A percentile compares a stretch with the other conserved stretches of the same genome.
Evolutionary conservation across 1,140 invertebrate species (phyloP).

Genomic region (Pseudomyrmex cubaensis): DNA sequence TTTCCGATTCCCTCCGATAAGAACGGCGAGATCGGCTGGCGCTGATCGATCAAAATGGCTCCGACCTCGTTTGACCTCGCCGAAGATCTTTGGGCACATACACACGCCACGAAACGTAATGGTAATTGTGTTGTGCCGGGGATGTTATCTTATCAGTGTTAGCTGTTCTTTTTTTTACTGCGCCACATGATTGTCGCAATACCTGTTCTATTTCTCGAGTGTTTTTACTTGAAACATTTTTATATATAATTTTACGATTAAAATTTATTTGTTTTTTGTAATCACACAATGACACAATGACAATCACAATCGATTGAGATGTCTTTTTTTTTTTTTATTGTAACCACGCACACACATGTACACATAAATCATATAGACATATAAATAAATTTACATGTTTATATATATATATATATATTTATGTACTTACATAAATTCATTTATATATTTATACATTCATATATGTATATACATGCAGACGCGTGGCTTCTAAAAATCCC

Average conservation of each 20-base stretch:
- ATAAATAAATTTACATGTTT: no score
- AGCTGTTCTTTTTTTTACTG: neutral
- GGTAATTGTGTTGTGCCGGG: neutral
- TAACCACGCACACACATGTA: no score
- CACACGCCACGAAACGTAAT: conserved; percentile 33
- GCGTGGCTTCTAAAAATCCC: neutral
- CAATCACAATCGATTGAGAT: no score
- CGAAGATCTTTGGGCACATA: neutral
- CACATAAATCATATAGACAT: no score
- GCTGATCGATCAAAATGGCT: conserved; percentile 27
- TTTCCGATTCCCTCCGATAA: neutral
- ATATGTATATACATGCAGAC: neutral
- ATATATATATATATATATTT: no score
- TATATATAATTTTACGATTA: no score
- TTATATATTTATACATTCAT: no score
- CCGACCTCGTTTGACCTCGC: neutral
- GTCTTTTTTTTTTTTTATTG: neutral
- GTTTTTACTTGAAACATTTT: neutral
- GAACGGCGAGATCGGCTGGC: conserved; percentile 7
- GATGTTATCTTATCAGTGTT: conserved; percentile 47
- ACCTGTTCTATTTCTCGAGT: neutral
- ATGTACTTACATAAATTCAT: no score
- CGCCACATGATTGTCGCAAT: neutral
- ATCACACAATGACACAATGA: no score
- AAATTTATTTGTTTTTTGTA: no score